A percentile compares a stretch with the other conserved stretches of the same genome.
Evolutionary conservation across 35 echinoderm and acorn worm genomes (phyloP).

Genomic region (Apostichopus japonicus): DNA sequence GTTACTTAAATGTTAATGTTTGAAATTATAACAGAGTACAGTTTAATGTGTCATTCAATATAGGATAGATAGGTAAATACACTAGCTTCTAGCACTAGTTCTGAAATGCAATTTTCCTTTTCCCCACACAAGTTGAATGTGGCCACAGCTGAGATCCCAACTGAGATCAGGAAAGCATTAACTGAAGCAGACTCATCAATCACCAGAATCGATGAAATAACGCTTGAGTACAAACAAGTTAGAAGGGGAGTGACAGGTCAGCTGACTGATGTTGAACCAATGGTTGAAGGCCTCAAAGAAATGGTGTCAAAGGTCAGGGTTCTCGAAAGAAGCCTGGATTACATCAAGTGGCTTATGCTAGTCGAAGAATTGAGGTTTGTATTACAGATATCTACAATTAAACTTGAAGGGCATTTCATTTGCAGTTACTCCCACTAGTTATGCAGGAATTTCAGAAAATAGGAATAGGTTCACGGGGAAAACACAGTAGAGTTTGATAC

Average conservation of each 20-base stretch:
- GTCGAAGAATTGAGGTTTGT: constrained; percentile 88
- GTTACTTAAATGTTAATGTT: no score
- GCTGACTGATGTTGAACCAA: constrained; percentile 66
- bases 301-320: constrained; percentile 79
- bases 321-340: constrained; percentile 91
- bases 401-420: no score
- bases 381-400: no score
- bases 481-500: no score
- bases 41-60: no score
- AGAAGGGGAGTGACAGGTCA: constrained; percentile 37
- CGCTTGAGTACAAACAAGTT: constrained; percentile 19
- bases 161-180: constrained; percentile 65
- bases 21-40: no score
- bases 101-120: neutral
- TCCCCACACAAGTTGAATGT: constrained; percentile 30
- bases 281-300: constrained; percentile 66
- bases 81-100: neutral
- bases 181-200: constrained; percentile 29
- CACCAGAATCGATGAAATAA: constrained; percentile 10
- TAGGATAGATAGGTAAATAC: neutral
- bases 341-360: constrained; percentile 93
- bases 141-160: constrained; percentile 56
- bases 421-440: no score
- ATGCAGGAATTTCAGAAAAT: no score
- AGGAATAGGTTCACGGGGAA: no score